phyloP scores from a whole-genome alignment of 2,113 vertebrate species.

The Rhinolophus ferrumequinum region DNA sequence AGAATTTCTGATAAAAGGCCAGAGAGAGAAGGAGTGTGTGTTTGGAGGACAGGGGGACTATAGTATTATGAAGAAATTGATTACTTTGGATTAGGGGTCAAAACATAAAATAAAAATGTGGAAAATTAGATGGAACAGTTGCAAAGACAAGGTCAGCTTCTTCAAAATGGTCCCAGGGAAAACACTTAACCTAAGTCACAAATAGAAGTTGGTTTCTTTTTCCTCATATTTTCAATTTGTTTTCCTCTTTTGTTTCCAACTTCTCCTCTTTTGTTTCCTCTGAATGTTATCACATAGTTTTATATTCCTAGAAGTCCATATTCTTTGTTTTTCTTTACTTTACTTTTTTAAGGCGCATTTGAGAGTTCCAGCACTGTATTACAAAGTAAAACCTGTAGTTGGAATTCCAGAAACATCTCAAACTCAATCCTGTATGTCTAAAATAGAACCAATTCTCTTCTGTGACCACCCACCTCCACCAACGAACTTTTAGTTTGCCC shows the following conservation, averaged over 20 bases:
- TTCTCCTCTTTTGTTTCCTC: not conserved
- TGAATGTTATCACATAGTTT: not conserved
- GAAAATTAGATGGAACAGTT: not conserved
- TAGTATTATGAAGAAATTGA: not conserved
- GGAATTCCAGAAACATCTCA: not conserved
- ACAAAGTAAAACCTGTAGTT: not conserved
- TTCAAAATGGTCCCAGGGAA: not conserved
- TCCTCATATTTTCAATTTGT: not conserved
- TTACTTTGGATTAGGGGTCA: not conserved
- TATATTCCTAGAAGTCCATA: not conserved
- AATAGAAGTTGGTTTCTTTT: not conserved
- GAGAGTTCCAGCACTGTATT: not conserved
- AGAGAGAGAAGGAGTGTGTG: not conserved
- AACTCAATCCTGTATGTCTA: not conserved
- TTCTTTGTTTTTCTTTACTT: not conserved
- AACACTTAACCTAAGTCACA: not conserved
- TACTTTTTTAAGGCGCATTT: not conserved
- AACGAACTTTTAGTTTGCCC: not conserved
- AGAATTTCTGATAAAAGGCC: not conserved
- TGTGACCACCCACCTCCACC: not conserved
- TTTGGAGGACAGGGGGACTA: not conserved
- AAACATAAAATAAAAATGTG: not conserved
- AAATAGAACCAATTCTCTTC: not conserved
- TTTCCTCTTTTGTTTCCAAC: not conserved
- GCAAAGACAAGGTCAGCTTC: not conserved